phyloP scores from a whole-genome alignment of 2,113 vertebrate genomes.

The Phodopus roborovskii region DNA sequence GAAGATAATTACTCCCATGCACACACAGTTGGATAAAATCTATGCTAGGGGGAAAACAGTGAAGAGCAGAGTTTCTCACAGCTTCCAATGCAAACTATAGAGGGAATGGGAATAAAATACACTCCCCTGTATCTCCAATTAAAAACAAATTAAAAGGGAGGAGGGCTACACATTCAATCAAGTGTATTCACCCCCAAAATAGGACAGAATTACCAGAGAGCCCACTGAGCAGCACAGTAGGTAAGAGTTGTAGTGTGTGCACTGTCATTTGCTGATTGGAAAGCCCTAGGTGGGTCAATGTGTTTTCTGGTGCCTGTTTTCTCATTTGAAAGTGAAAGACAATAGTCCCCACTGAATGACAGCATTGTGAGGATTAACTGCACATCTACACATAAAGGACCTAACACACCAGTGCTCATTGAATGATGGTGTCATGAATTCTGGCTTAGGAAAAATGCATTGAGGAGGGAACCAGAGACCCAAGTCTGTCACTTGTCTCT shows the following conservation, averaged over 20 bases:
- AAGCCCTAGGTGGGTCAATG: neutral
- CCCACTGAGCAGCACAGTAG: neutral
- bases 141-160: neutral
- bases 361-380: neutral
- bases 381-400: neutral
- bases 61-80: slow-evolving; percentile 29
- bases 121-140: neutral
- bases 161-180: neutral
- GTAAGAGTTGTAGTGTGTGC: accelerated
- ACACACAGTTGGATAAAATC: slow-evolving; percentile 18
- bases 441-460: neutral
- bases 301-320: neutral
- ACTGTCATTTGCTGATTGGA: neutral
- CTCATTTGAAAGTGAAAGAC: neutral
- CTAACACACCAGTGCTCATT: neutral
- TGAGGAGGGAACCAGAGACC: neutral
- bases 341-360: neutral
- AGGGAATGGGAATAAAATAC: neutral
- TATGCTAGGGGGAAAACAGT: neutral
- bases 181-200: neutral
- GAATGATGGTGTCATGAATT: neutral
- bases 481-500: accelerated
- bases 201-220: neutral
- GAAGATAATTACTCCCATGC: slow-evolving; percentile 25
- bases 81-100: neutral